phyloP scores from a whole-genome alignment of 1,140 invertebrate genomes.

The Gonioctena quinquepunctata region DNA sequence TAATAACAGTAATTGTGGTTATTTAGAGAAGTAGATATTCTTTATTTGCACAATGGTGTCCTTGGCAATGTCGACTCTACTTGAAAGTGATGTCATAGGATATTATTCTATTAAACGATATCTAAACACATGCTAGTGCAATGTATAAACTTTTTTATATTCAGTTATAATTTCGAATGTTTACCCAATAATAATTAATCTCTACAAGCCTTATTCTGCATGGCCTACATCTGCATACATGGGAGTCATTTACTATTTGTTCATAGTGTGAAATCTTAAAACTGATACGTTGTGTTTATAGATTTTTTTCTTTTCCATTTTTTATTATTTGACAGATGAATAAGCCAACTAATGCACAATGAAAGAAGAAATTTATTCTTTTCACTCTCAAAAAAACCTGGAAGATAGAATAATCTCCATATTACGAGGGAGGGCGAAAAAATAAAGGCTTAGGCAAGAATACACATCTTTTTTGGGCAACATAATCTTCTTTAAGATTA shows the following conservation, averaged over 20 bases:
- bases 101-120: background rate
- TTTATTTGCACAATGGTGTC: background rate
- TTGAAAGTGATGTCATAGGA: background rate
- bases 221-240: background rate
- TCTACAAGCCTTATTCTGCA: background rate
- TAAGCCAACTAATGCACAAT: no score
- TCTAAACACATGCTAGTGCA: background rate
- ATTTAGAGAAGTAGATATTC: background rate
- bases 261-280: no score
- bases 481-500: no score
- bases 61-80: background rate
- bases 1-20: background rate
- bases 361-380: no score
- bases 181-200: background rate
- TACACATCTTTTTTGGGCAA: no score
- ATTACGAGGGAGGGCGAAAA: no score
- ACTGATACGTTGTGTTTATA: no score
- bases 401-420: no score
- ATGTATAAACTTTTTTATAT: background rate
- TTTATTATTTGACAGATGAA: no score
- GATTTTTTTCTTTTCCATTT: no score
- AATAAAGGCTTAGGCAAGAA: no score
- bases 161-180: background rate
- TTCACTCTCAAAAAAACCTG: no score
- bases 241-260: background rate